These are phyloP conservation scores for Rotaria macrura DNA, from an alignment of 2,888 invertebrate genomes.

Conservation along the genomic window DNA sequence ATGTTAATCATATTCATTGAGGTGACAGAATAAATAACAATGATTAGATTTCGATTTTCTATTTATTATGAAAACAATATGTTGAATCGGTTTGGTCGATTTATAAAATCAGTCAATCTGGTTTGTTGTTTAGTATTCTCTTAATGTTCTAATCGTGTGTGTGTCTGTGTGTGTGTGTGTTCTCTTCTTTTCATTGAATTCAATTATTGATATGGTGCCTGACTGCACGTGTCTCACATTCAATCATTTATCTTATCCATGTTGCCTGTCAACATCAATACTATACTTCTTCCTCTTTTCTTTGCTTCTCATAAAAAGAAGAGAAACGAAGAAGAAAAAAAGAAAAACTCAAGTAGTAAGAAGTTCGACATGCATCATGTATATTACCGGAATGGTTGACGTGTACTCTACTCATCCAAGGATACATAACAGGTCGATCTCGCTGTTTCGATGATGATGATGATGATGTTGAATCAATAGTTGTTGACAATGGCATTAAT, in stretches of 20 bases:
- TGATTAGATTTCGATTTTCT: too few species aligned
- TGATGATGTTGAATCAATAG: not conserved
- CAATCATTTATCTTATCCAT: not conserved
- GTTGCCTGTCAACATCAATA: not conserved
- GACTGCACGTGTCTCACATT: not conserved
- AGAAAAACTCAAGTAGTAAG: too few species aligned
- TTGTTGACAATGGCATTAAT: not conserved
- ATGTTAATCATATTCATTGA: too few species aligned
- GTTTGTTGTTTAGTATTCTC: not conserved
- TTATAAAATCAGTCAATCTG: not conserved
- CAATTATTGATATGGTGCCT: not conserved
- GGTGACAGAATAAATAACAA: too few species aligned
- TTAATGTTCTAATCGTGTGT: not conserved
- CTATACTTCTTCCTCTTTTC: too few species aligned
- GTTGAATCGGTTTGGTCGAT: too few species aligned
- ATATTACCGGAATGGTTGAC: constrained; percentile 29
- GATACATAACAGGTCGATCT: constrained; percentile 29
- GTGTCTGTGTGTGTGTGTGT: too few species aligned
- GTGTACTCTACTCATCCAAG: constrained; percentile 34
- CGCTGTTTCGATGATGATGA: not conserved
- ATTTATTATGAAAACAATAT: too few species aligned
- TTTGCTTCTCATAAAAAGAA: too few species aligned
- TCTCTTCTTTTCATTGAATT: not conserved
- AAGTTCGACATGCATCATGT: too few species aligned
- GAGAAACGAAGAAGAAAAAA: too few species aligned